Evolutionary conservation across 2,888 invertebrate species (phyloP), one percentile per base, ranked within the genome.

Genomic region (Ischnus inquisitorius): DNA sequence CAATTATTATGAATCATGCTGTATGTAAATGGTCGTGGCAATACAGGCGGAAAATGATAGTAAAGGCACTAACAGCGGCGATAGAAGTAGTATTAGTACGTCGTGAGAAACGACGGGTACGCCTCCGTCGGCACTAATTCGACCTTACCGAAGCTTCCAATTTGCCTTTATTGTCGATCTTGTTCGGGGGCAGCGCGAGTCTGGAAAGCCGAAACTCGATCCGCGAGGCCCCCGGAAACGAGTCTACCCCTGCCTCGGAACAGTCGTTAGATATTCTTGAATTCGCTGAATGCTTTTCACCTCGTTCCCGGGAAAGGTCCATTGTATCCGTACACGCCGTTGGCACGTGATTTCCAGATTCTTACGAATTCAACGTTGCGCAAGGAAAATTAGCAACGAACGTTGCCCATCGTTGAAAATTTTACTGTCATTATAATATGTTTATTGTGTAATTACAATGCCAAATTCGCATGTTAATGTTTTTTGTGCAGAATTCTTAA

Each of bases 121-220:
- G 82, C 79, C 51, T 76, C 69, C 68, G 76, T 75, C 76, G 75
- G 79, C 71, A 80, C 83, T 80, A 83, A 85, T 85, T 83, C 83
- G 79, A 83, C 80, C 76, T 77, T 83, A 79, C 83, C 71, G 79
- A 75, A 83, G 85, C 79, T 83, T 80, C 85, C 85, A 85, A 85
- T 85, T 85, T 85, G 83, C 85, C 76, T 85, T 85, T 85, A 85
- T 80, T 83, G 79, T 83, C 85, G 85, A 83, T 80, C 79, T 79
- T 68, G 79, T 80, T 75, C 77, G 60, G 72, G 77, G 67, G 62
- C 34, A 34, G 34, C 34, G 77, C 79, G 25, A 77, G 54, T 65
- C 41, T 79, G 75, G 57, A 65, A 68, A 71, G 79, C 19, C 14
- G 39, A 46, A 77, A 78, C 74, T 78, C 68, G 39, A 60, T 51